Percentiles rank a stretch among this genome's conserved stretches.
Evolutionary conservation across 2,797 vertebrate genomes (phyloP).

Genomic region (Lates japonicus): DNA sequence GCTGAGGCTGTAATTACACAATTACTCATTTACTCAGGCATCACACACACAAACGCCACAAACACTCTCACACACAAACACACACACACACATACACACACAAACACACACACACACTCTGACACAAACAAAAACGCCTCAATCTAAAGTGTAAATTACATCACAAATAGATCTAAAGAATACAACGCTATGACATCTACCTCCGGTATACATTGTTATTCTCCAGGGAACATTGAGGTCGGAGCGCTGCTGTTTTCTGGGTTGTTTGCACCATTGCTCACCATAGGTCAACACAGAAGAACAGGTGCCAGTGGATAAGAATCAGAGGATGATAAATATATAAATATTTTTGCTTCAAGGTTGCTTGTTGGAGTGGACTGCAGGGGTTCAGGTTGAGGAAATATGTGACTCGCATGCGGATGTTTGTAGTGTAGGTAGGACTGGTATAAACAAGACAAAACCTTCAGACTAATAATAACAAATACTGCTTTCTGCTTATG

Average conservation of each 20-base stretch:
- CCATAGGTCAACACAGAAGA: constrained; percentile 81
- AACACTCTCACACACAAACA: not conserved
- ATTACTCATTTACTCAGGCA: constrained; percentile 62
- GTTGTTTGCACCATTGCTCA: constrained; percentile 92
- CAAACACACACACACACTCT: not conserved
- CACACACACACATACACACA: constrained; percentile 10
- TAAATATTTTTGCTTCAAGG: constrained; percentile 2
- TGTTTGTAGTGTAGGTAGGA: not conserved
- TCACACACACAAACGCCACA: not conserved
- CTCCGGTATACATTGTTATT: constrained; percentile 96
- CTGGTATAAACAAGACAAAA: constrained; percentile 10
- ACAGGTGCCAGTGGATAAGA: constrained; percentile 20
- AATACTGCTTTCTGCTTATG: not conserved
- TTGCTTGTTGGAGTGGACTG: not conserved
- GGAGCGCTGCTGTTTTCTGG: constrained; percentile 96
- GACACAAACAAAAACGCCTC: constrained; percentile 28
- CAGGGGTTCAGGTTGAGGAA: constrained; percentile 17
- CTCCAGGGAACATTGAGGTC: constrained; percentile 95
- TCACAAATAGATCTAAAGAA: constrained; percentile 25
- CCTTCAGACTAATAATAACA: not conserved
- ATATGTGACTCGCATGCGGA: not conserved
- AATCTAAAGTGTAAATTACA: constrained; percentile 8
- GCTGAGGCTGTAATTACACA: constrained; percentile 71
- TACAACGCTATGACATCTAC: constrained; percentile 74
- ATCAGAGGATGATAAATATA: constrained; percentile 13